Percentiles rank a stretch among this genome's conserved stretches.
phyloP scores from a whole-genome alignment of 2,797 vertebrate genomes.

The Galagoides demidoff region DNA sequence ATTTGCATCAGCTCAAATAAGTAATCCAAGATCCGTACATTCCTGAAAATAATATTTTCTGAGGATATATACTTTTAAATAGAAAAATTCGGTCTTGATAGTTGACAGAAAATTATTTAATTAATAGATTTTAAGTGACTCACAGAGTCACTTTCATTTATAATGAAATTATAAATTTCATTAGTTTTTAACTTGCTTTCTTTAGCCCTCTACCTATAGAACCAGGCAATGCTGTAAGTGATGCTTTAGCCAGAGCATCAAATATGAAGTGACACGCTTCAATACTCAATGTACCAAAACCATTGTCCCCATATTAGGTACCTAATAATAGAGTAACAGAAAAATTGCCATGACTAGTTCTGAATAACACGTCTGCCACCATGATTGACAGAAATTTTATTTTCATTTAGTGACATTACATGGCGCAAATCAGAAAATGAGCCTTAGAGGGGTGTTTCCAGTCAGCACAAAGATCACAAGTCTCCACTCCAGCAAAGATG shows the following conservation, averaged over 20 bases:
- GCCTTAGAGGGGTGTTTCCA: background rate
- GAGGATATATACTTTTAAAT: background rate
- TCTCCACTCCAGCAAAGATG: background rate
- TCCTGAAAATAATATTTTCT: background rate
- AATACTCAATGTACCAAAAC: background rate
- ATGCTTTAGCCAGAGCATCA: too few relatives aligned
- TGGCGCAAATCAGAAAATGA: background rate
- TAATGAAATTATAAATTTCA: too few relatives aligned
- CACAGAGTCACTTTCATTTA: too few relatives aligned
- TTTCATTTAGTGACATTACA: background rate
- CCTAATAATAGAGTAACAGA: background rate
- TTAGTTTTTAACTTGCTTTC: too few relatives aligned
- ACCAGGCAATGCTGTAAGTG: too few relatives aligned
- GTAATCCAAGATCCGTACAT: background rate
- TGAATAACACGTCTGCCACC: background rate
- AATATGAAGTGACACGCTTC: background rate
- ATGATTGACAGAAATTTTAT: background rate
- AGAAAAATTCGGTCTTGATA: background rate
- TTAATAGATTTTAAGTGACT: background rate
- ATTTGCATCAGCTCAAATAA: background rate
- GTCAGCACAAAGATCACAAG: background rate
- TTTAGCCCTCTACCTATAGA: too few relatives aligned
- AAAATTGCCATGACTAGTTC: background rate
- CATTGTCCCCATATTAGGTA: background rate
- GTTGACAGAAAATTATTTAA: background rate